Conservation (phyloP, 1,140 invertebrate species). For the Eumaeus atala region DNA sequence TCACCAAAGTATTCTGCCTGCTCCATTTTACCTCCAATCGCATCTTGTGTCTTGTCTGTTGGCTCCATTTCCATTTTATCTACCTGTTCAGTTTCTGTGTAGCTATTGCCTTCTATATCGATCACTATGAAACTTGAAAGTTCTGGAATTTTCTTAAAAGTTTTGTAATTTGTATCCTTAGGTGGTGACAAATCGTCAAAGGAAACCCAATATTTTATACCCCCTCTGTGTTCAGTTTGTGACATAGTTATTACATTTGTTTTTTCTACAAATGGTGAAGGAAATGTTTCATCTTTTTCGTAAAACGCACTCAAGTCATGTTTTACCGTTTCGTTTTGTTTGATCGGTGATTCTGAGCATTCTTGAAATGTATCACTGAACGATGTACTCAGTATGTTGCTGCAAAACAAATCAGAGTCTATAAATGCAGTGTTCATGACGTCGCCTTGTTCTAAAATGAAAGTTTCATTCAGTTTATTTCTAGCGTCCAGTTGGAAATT, state of each 20-base stretch:
- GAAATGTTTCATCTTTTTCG: slow-evolving; percentile 44
- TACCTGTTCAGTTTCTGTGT: too few species aligned
- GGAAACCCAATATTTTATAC: slow-evolving; percentile 67
- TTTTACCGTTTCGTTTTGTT: slow-evolving; percentile 24
- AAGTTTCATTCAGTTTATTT: slow-evolving; percentile 32
- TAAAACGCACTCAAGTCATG: slow-evolving; percentile 34
- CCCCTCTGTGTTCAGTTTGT: slow-evolving; percentile 49
- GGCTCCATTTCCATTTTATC: too few species aligned
- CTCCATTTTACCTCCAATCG: too few species aligned
- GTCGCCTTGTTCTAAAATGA: slow-evolving; percentile 27
- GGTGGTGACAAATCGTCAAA: slow-evolving; percentile 44
- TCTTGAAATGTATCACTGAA: slow-evolving; percentile 32
- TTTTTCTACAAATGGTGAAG: slow-evolving; percentile 47
- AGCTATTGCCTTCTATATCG: too few species aligned
- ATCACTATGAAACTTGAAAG: too few species aligned
- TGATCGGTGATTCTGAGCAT: slow-evolving; percentile 45
- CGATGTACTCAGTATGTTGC: slow-evolving; percentile 22
- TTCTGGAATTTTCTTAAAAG: not conserved
- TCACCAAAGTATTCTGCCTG: too few species aligned
- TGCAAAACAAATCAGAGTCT: slow-evolving; percentile 28
- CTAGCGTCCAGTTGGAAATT: not conserved
- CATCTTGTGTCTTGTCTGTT: too few species aligned
- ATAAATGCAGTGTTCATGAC: slow-evolving; percentile 54
- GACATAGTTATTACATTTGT: slow-evolving; percentile 56
- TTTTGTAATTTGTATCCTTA: slow-evolving; percentile 18